Base-by-base conservation (phyloP, 2,888 invertebrate species). In the Stenodera caucasica region DNA sequence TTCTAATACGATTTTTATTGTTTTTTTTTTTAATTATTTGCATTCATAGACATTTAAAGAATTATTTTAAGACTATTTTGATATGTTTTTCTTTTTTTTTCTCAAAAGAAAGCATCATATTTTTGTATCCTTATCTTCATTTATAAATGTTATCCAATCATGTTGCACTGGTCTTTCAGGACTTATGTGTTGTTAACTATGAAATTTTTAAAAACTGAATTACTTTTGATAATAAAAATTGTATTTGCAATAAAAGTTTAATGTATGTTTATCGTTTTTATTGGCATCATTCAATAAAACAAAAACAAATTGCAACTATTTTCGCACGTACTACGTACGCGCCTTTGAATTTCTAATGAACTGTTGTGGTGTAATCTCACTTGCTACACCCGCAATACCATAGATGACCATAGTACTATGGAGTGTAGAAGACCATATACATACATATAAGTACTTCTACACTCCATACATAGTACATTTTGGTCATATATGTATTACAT, bases 211-310 rank as follows among this genome's bases (percentile, higher is more conserved):
- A 61, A 69, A 68, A 71, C 64, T 66, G 64, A 67, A 65, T 67
- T 70, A 71, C 67, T 71, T 71, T 71, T 71, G 69, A 71, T 70
- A 70, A 68, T 69, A 70, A 68, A 64, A 63, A 68, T 65, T 71
- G 69, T 70, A 71, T 71, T 71, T 71, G 67, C 70, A 71, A 71
- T 71, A 71, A 71, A 71, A 70, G 33, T 69, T 70, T 62, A 69
- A 63, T 63, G 63, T 63, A 59, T 55, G 6, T 14, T 29, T 32
- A 6, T 18, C 9, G 26, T 60, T 40, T 60, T n/a, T n/a, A n/a
- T n/a, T n/a, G n/a, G n/a, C n/a, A n/a, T n/a, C n/a, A n/a, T n/a
- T n/a, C n/a, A n/a, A n/a, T n/a, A n/a, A n/a, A n/a, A n/a, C n/a
- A n/a, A n/a, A n/a, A n/a, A n/a, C n/a, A n/a, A n/a, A n/a, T n/a